Evolutionary conservation across 2,113 vertebrate species (phyloP), one percentile per base, ranked within the genome.

Genomic region (Heterotis niloticus): DNA sequence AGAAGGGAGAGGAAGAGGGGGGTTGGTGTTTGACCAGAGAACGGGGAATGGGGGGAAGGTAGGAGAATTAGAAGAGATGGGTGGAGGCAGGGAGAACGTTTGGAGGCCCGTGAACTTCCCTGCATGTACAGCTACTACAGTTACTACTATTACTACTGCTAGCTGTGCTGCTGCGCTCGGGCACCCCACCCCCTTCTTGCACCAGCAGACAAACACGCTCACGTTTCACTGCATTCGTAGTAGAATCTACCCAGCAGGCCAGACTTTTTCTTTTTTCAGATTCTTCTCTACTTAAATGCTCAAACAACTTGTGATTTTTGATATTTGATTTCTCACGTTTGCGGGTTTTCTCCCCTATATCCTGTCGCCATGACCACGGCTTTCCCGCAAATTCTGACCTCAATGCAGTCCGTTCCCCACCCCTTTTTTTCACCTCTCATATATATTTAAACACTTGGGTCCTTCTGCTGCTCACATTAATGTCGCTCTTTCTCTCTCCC

Each of bases 21-120:
- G 84, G 52, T 23, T 71, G 74, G 64, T 14, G 56, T 64, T 75
- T 60, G 62, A 24, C 54, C 76, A 34, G 28, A 10, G 34, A 29
- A n/a, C 54, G 54, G 29, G 34, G 24, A 69, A 65, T 56, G 78
- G 66, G 71, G 75, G 81, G 66, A 75, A 70, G 66, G 28, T 16
- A 44, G 57, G 62, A 65, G 59, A 57, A 79, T 60, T 59, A 12
- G 17, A 67, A 26, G 56, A 10, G 56, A 54, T 52, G 28, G 71
- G 75, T 60, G 17, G 57, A 72, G 65, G 29, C 17, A 28, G 64
- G 1, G 34, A 64, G 76, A 44, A 75, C 65, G n/a, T 70, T 67
- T 81, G 56, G 44, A 84, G 80, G 82, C 29, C 81, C 5, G 66
- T 80, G 80, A 78, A 44, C 17, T 52, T 26, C 26, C 77, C 77